A percentile compares a stretch with the other conserved stretches of the same genome.
phyloP scores from a whole-genome alignment of 2,113 vertebrate genomes.

The Lipotes vexillifer region DNA sequence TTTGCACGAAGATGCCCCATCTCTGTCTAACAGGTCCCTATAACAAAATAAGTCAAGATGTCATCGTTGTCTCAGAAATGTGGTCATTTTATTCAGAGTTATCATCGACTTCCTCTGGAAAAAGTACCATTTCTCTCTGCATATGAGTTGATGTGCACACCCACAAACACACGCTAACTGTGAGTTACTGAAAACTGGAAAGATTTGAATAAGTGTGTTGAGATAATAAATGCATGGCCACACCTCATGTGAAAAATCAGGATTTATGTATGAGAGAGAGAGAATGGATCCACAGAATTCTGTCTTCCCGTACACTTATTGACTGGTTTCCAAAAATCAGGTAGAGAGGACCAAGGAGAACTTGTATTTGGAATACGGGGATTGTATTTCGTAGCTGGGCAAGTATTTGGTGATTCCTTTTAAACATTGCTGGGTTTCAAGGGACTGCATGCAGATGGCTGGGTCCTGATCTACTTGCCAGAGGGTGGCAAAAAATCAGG shows the following conservation, averaged over 20 bases:
- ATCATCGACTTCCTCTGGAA: not conserved
- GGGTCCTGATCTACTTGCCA: not conserved
- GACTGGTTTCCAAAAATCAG: not conserved
- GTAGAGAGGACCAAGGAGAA: not conserved
- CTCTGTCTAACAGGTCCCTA: not conserved
- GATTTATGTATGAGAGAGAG: not conserved
- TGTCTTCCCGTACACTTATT: slow-evolving; percentile 9
- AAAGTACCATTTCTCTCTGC: not conserved
- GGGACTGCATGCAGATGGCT: not conserved
- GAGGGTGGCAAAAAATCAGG: not conserved
- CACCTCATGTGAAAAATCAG: slow-evolving; percentile 18
- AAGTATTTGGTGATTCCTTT: not conserved
- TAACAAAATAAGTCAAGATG: not conserved
- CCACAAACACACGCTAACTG: not conserved
- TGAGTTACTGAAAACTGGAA: not conserved
- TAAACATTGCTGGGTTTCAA: not conserved
- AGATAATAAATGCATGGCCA: slow-evolving; percentile 30
- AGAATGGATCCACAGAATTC: not conserved
- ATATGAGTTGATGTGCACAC: not conserved
- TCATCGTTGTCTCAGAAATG: not conserved
- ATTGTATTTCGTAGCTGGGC: not conserved
- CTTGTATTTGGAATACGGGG: not conserved
- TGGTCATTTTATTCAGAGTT: not conserved
- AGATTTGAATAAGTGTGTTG: not conserved
- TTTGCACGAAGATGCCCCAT: not conserved